Base-by-base conservation (phyloP, 2,113 vertebrate species). In the Cariama cristata region DNA sequence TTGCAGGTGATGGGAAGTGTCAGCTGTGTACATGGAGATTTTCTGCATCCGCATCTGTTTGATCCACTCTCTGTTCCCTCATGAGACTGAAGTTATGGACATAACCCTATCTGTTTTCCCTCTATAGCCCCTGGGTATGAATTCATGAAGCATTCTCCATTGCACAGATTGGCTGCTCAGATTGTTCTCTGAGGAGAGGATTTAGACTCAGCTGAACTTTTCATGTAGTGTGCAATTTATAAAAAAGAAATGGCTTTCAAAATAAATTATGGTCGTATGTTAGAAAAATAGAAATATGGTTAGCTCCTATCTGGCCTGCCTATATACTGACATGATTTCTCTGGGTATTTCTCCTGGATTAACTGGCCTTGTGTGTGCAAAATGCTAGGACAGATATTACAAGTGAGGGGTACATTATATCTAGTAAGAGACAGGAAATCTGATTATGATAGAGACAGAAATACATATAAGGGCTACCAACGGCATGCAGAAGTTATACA, bases 161-260 rank as follows among this genome's bases (percentile, higher is more conserved):
- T n/a, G 60, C 44, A 79, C 28, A 69, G 42, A 53, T 6, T 69
- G 88, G n/a, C n/a, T 92, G 38, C 62, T 94, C 55, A 74, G 22
- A 93, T 88, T 83, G 53, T 53, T 86, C 96, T 96, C 96, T 27
- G 50, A 86, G 50, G 85, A 93, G n/a, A 80, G 45, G 67, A 90
- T 91, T 92, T 83, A 91, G 66, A 93, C 38, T 66, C 79, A 76
- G 44, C 4, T 73, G 77, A 94, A 92, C 89, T 93, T 93, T 86
- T 67, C 49, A 87, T 56, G 33, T 40, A 82, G 40, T 79, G 66
- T 86, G 53, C 33, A 82, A 85, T 86, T 94, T 90, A 56, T 89
- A 26, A 72, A 81, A 96, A 82, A 85, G 60, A 26, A 93, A 19
- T 75, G 6, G 40, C 53, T 93, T 97, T 94, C 93, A 95, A 96